A percentile compares a stretch with the other conserved stretches of the same genome.
Evolutionary conservation across 64 coral and sea anemone species (phyloP).

Genomic region (Porites australiensis): DNA sequence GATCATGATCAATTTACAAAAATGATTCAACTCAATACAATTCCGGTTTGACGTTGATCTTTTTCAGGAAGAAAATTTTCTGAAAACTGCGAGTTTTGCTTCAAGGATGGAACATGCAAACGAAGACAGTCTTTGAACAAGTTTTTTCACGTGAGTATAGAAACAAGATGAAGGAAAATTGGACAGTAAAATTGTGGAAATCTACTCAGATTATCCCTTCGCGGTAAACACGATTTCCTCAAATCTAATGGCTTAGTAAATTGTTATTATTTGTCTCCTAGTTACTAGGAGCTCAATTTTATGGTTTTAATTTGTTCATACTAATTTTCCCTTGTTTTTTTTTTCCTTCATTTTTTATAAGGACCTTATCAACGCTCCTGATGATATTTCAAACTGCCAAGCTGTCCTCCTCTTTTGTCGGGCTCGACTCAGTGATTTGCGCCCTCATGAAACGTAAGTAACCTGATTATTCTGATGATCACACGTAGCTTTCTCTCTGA

Average conservation of each 20-base stretch:
- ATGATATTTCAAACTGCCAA: constrained; percentile 17
- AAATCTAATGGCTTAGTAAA: too few species aligned
- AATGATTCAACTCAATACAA: too few species aligned
- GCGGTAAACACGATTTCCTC: too few species aligned
- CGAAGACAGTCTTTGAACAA: constrained; percentile 24
- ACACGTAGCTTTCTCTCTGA: too few species aligned
- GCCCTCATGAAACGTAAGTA: constrained; percentile 36
- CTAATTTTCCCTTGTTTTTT: not conserved
- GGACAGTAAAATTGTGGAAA: not conserved
- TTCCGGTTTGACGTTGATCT: not conserved
- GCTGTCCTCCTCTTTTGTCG: constrained; percentile 23
- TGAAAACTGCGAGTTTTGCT: constrained; percentile 33
- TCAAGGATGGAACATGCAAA: constrained; percentile 43
- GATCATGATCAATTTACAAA: too few species aligned
- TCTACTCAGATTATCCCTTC: not conserved
- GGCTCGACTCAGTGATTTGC: constrained; percentile 17
- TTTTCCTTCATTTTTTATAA: not conserved
- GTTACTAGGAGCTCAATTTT: too few species aligned
- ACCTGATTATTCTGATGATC: not conserved
- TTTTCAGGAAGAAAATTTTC: constrained; percentile 33
- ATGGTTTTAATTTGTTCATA: not conserved
- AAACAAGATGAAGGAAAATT: too few species aligned
- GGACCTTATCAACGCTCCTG: constrained; percentile 38
- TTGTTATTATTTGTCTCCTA: too few species aligned
- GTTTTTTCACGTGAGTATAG: constrained; percentile 29